Percentiles rank a stretch among this genome's conserved stretches.
These are phyloP conservation scores for Ricordea florida DNA, from an alignment of 92 coral and sea anemone genomes.

Conservation along the genomic window DNA sequence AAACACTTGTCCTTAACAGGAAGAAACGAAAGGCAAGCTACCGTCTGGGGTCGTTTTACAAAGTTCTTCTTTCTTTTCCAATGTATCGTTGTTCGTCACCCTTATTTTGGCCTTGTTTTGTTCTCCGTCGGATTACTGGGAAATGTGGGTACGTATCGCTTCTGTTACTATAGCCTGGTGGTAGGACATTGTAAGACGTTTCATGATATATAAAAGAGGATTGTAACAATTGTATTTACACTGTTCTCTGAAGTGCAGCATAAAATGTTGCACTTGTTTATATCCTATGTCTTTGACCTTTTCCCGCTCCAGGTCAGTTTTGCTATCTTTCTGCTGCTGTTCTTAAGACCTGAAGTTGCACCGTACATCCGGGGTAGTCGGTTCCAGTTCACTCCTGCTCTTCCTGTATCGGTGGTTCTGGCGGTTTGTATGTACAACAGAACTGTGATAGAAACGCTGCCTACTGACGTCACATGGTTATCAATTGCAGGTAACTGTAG, in stretches of 20 bases:
- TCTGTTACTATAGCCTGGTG: background rate
- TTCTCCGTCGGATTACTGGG: constrained; percentile 71
- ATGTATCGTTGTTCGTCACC: constrained; percentile 63
- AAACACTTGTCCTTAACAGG: constrained; percentile 52
- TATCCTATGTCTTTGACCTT: background rate
- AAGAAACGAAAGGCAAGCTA: constrained; percentile 73
- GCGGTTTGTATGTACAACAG: constrained; percentile 60
- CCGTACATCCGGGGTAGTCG: constrained; percentile 27
- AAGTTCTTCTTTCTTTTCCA: constrained; percentile 76
- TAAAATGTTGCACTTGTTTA: background rate
- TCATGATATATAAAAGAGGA: too few relatives aligned
- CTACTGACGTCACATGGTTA: constrained; percentile 20
- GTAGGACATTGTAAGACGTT: too few relatives aligned
- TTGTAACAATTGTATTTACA: too few relatives aligned
- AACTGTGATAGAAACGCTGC: constrained; percentile 59
- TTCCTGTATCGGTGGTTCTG: constrained; percentile 54
- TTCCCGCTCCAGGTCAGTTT: constrained; percentile 16
- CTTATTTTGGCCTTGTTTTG: constrained; percentile 50
- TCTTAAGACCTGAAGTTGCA: constrained; percentile 79
- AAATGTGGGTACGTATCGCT: constrained; percentile 69
- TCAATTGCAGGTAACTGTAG: constrained; percentile 37
- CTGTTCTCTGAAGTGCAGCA: too few relatives aligned
- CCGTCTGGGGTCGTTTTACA: constrained; percentile 35
- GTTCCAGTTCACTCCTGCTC: constrained; percentile 39
- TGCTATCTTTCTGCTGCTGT: constrained; percentile 36